A percentile compares a stretch with the other conserved stretches of the same genome.
phyloP scores from a whole-genome alignment of 1,140 invertebrate genomes.

The Drosophila nigromelanica region DNA sequence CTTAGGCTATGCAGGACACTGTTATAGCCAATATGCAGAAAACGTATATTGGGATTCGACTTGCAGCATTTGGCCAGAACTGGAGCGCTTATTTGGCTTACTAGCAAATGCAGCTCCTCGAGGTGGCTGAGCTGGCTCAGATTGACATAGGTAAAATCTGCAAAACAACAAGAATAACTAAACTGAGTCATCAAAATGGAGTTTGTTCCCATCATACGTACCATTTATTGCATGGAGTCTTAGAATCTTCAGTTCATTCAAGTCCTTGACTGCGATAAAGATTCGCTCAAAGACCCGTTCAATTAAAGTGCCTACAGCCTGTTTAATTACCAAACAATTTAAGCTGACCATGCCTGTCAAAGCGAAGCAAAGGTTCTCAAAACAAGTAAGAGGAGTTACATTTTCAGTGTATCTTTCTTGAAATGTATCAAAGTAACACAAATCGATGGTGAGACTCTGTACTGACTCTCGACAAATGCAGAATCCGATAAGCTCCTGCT shows the following conservation, averaged over 20 bases:
- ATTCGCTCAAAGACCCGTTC: slow-evolving; percentile 47
- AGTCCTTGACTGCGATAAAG: slow-evolving; percentile 21
- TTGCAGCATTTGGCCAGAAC: slow-evolving; percentile 53
- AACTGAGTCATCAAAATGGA: neutral
- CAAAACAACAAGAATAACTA: neutral
- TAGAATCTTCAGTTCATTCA: slow-evolving; percentile 27
- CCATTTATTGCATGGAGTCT: slow-evolving; percentile 39
- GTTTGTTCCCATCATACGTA: slow-evolving; percentile 3
- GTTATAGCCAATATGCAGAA: slow-evolving; percentile 45
- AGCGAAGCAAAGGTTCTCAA: slow-evolving; percentile 22
- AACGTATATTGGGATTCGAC: slow-evolving; percentile 38
- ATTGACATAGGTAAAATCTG: slow-evolving; percentile 41
- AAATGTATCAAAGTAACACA: slow-evolving; percentile 41
- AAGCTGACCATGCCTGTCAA: slow-evolving; percentile 44
- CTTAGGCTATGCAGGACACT: slow-evolving; percentile 31
- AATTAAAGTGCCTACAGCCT: slow-evolving; percentile 4
- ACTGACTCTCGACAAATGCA: slow-evolving; percentile 52
- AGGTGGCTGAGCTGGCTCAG: slow-evolving; percentile 26
- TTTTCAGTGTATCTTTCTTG: no score
- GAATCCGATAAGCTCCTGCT: slow-evolving; percentile 36
- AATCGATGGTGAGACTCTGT: slow-evolving; percentile 38
- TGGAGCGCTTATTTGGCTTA: slow-evolving; percentile 19
- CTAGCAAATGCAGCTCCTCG: slow-evolving; percentile 31
- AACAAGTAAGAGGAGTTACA: slow-evolving; percentile 18
- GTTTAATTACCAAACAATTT: slow-evolving; percentile 30